phyloP scores from a whole-genome alignment of 2,113 vertebrate species.

The Quiscalus mexicanus region DNA sequence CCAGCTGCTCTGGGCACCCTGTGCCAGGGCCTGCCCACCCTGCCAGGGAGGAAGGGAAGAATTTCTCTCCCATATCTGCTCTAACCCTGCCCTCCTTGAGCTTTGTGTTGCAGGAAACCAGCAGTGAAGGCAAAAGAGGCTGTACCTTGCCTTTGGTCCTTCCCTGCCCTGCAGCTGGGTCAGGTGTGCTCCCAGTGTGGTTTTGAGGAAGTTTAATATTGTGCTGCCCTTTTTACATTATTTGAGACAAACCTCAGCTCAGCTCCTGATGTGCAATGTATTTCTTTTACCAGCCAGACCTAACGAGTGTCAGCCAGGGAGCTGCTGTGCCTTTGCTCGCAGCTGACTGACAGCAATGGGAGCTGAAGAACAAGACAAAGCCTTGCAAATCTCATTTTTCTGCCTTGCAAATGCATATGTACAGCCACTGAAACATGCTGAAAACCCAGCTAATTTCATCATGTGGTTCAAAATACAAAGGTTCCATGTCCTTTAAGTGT shows the following conservation, averaged over 20 bases:
- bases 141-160: background rate
- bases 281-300: background rate
- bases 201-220: background rate
- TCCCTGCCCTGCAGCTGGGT: background rate
- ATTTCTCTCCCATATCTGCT: background rate
- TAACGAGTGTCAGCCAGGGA: background rate
- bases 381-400: background rate
- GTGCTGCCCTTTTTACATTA: background rate
- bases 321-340: background rate
- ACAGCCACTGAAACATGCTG: background rate
- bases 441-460: background rate
- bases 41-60: rapidly evolving
- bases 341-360: background rate
- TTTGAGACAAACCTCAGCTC: background rate
- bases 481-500: background rate
- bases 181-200: background rate
- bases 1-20: background rate
- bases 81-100: background rate
- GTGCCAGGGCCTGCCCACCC: background rate
- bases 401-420: background rate
- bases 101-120: background rate
- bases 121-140: background rate
- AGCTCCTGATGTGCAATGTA: background rate
- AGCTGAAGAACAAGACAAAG: background rate
- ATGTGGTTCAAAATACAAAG: background rate